Conservation (phyloP, 2,888 invertebrate genomes). For the Listrodromus nycthemerus region DNA sequence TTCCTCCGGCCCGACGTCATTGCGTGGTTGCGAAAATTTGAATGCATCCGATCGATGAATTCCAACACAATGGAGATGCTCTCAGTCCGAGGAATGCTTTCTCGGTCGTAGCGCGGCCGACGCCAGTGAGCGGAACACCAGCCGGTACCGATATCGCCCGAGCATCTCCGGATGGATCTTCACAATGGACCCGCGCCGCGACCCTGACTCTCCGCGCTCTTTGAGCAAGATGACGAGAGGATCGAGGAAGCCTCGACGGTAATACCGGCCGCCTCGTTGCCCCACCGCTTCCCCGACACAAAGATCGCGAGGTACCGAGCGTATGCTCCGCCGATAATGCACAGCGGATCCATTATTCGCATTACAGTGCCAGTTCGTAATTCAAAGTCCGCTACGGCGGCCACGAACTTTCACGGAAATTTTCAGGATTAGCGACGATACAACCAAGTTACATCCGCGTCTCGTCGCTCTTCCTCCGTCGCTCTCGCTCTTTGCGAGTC, state of each 20-base stretch:
- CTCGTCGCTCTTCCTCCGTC: conserved; percentile 10
- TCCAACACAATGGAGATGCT: conserved; percentile 73
- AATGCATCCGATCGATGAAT: conserved; percentile 75
- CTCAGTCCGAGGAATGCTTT: conserved; percentile 52
- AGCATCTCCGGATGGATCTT: not conserved
- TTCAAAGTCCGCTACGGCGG: conserved; percentile 19
- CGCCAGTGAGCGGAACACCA: too few species aligned
- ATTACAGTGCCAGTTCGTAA: conserved; percentile 6
- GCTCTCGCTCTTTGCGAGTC: conserved; percentile 27
- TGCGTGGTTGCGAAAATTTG: conserved; percentile 25
- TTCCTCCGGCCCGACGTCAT: too few species aligned
- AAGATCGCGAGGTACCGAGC: not conserved
- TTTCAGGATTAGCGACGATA: conserved; percentile 51
- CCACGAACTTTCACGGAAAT: conserved; percentile 57
- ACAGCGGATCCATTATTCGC: conserved; percentile 15
- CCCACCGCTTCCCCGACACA: not conserved
- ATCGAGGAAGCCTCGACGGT: conserved; percentile 37
- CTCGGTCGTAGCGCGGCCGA: conserved; percentile 16
- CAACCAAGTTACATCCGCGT: conserved; percentile 49
- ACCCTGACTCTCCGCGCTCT: conserved; percentile 60
- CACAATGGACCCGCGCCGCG: conserved; percentile 46
- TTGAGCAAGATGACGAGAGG: conserved; percentile 43
- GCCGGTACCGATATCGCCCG: not conserved
- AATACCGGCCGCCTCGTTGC: not conserved
- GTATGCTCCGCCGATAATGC: conserved; percentile 29